Percentiles rank a stretch among this genome's conserved stretches.
Evolutionary conservation across 37 sponge, comb jelly and placozoan genomes (phyloP).

Genomic region (Petrosia ficiformis): DNA sequence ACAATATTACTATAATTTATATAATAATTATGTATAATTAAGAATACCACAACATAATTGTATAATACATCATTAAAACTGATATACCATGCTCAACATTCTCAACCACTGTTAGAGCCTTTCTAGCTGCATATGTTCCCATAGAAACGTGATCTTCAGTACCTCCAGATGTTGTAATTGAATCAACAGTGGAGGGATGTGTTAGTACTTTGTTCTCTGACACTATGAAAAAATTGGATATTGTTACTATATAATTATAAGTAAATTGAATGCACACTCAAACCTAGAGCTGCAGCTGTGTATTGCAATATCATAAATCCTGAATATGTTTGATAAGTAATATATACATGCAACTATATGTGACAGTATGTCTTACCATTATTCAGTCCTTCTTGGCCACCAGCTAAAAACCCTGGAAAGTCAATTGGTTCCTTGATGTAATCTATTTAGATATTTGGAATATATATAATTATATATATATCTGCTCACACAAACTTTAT

Average conservation of each 20-base stretch:
- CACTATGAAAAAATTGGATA: conserved; percentile 27
- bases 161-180: conserved; percentile 80
- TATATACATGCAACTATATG: neutral
- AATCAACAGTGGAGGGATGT: conserved; percentile 91
- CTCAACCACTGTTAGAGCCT: conserved; percentile 84
- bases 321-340: neutral
- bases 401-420: neutral
- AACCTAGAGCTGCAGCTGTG: conserved; percentile 83
- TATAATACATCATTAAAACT: too few species aligned
- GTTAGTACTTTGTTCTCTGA: conserved; percentile 92
- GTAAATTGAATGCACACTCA: neutral
- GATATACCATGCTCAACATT: conserved; percentile 66
- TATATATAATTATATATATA: neutral
- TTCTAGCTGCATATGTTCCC: conserved; percentile 89
- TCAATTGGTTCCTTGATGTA: neutral
- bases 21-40: neutral
- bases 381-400: conserved; percentile 13
- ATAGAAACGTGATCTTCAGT: conserved; percentile 94
- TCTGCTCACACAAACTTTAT: neutral
- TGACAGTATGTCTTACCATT: neutral
- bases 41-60: neutral
- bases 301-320: conserved; percentile 85
- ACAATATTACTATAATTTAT: neutral
- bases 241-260: neutral
- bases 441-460: too few species aligned